Percentiles rank a stretch among this genome's conserved stretches.
These are phyloP conservation scores for Saguinus imperator DNA, from an alignment of 2,113 vertebrate genomes.

Conservation along the genomic window DNA sequence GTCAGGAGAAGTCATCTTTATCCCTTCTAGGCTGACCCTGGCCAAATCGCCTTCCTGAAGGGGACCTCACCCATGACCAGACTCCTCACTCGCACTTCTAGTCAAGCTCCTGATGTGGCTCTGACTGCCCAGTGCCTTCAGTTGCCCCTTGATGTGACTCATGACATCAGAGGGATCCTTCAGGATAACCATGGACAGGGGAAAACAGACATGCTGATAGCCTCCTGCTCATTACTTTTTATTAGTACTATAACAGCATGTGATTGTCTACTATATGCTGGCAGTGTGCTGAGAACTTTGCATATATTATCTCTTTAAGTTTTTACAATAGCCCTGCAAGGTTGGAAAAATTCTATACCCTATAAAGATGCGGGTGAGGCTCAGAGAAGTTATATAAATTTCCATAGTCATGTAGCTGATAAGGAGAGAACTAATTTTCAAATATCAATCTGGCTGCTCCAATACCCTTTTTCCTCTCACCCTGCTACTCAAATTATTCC, in stretches of 20 bases:
- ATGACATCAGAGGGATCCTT: not conserved
- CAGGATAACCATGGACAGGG: not conserved
- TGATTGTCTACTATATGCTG: not conserved
- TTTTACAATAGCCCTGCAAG: not conserved
- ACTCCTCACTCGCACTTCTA: not conserved
- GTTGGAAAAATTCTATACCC: not conserved
- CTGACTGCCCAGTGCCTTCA: not conserved
- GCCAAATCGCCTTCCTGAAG: not conserved
- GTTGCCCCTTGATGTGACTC: not conserved
- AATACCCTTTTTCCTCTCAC: not conserved
- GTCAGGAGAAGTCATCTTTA: not conserved
- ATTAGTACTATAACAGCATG: not conserved
- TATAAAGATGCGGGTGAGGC: not conserved
- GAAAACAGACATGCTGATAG: not conserved
- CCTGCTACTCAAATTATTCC: not conserved
- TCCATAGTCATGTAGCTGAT: not conserved
- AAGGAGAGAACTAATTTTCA: not conserved
- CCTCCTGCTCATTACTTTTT: slow-evolving; percentile 16
- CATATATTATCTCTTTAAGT: not conserved
- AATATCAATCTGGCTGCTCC: not conserved
- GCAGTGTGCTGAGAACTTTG: not conserved
- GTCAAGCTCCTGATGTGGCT: not conserved
- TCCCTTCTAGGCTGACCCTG: not conserved
- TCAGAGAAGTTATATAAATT: not conserved
- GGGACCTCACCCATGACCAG: not conserved